Percentiles rank a stretch among this genome's conserved stretches.
Evolutionary conservation across 37 sponge, comb jelly and placozoan genomes (phyloP).

Genomic region (Beroe ovata): DNA sequence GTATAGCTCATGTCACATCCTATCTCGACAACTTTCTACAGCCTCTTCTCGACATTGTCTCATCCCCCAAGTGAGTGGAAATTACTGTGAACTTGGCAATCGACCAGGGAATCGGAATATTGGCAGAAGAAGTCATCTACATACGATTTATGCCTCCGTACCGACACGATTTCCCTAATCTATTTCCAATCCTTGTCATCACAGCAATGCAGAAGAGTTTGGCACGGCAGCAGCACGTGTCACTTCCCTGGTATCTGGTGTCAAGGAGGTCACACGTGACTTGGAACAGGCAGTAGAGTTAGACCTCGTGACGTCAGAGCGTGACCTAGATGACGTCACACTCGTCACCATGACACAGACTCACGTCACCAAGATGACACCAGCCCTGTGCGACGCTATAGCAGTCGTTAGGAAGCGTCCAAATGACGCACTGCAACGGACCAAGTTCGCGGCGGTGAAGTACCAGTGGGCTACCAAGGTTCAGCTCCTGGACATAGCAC

Average conservation of each 20-base stretch:
- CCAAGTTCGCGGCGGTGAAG: slow-evolving; percentile 49
- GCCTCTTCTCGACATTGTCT: slow-evolving; percentile 49
- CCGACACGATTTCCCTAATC: no score
- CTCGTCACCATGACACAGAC: slow-evolving; percentile 22
- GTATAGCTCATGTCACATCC: slow-evolving; percentile 5
- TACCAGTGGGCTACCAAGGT: slow-evolving; percentile 63
- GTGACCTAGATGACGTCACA: slow-evolving; percentile 4
- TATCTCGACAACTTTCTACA: slow-evolving; percentile 16
- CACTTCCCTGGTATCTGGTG: neutral
- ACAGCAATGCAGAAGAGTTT: neutral
- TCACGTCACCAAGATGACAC: slow-evolving; percentile 38
- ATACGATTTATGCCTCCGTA: no score
- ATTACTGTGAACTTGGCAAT: no score
- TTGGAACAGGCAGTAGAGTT: neutral
- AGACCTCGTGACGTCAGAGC: slow-evolving; percentile 4
- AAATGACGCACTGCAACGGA: slow-evolving; percentile 4
- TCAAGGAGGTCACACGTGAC: neutral
- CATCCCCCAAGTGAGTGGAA: neutral
- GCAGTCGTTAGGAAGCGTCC: neutral
- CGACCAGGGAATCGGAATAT: no score
- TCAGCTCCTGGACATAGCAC: neutral
- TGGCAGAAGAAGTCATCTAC: no score
- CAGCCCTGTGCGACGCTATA: slow-evolving; percentile 20
- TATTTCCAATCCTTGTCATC: no score
- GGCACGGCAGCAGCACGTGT: neutral